Base-by-base conservation (phyloP, 2,797 vertebrate genomes). In the Rhinoraja longicauda region DNA sequence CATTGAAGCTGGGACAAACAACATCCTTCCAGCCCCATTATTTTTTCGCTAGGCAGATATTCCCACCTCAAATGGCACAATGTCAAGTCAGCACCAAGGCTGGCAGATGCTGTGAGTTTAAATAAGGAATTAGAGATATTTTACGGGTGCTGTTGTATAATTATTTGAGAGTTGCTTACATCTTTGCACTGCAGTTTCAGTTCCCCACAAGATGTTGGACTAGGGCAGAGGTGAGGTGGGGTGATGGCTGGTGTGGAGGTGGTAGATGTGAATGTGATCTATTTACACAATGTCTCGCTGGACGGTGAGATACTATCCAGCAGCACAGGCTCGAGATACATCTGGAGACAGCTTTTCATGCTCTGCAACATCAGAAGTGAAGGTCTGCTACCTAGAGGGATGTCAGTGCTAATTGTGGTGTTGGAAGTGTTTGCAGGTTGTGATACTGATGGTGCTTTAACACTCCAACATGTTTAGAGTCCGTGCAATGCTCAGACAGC, bases 321-420 rank as follows among this genome's bases (percentile, higher is more conserved):
- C 59, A 64, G 59, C 32, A 36, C n/a, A 64, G 19, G 67, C n/a
- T 17, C 36, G 17, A n/a, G 29, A 32, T 64, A 64, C 59, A 88
- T 64, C n/a, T 88, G 84, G n/a, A 88, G 84, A 36, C 59, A 67
- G 17, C 3, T 21, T 88, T 67, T 88, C n/a, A 64, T 17, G 1
- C n/a, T 36, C 19, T 88, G 62, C 67, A 88, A 67, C n/a, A 10
- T 64, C 86, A 19, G 29, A 86, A 86, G 82, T 86, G 82, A 86
- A 57, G 45, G 57, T 12, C 79, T 86, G 82, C 57, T 32, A 62
- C 57, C 62, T 36, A 21, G 84, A 88, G 84, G n/a, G 8, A 67
- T 88, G 62, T 88, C 84, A 36, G 17, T 88, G 84, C 59, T 67
- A 88, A 64, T 67, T 67, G 59, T 88, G n/a, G 84, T 88, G n/a